Evolutionary conservation across 2,113 vertebrate species (phyloP).

Genomic region (Dolichallabes microphthalmus): DNA sequence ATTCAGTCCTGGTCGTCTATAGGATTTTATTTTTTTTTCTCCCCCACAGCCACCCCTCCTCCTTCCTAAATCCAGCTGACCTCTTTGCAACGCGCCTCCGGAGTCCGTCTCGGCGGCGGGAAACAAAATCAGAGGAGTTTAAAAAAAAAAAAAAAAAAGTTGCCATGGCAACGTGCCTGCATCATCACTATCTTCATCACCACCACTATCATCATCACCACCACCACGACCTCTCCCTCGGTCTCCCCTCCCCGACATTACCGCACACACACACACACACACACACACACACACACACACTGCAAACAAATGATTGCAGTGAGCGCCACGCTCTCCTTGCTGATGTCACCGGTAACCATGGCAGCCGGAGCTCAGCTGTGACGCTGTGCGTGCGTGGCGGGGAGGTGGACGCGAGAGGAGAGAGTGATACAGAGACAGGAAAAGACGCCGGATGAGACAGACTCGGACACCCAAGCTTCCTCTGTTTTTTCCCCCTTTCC

Average conservation of each 20-base stretch:
- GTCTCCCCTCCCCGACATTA: constrained; percentile 20
- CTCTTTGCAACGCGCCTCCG: constrained; percentile 17
- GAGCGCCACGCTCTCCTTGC: constrained; percentile 58
- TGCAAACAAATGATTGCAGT: constrained; percentile 66
- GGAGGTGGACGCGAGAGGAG: neutral
- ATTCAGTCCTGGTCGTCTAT: neutral
- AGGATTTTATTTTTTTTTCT: neutral
- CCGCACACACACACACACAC: constrained; percentile 17
- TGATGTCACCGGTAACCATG: constrained; percentile 78
- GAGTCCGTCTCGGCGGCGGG: constrained; percentile 31
- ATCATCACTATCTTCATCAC: constrained; percentile 21
- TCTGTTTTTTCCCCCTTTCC: neutral
- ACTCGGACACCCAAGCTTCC: neutral
- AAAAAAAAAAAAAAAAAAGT: constrained; percentile 29
- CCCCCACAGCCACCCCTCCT: neutral
- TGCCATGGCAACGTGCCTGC: constrained; percentile 61
- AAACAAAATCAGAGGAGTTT: constrained; percentile 46
- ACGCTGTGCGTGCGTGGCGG: constrained; percentile 50
- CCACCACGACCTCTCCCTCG: constrained; percentile 42
- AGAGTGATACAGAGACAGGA: neutral
- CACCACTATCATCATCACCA: no score
- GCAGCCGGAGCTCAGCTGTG: constrained; percentile 66
- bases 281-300: constrained; percentile 7
- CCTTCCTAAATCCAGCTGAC: constrained; percentile 13
- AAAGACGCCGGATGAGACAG: neutral